Evolutionary conservation across 2,113 vertebrate genomes (phyloP), one percentile per base, ranked within the genome.

Genomic region (Meriones unguiculatus): DNA sequence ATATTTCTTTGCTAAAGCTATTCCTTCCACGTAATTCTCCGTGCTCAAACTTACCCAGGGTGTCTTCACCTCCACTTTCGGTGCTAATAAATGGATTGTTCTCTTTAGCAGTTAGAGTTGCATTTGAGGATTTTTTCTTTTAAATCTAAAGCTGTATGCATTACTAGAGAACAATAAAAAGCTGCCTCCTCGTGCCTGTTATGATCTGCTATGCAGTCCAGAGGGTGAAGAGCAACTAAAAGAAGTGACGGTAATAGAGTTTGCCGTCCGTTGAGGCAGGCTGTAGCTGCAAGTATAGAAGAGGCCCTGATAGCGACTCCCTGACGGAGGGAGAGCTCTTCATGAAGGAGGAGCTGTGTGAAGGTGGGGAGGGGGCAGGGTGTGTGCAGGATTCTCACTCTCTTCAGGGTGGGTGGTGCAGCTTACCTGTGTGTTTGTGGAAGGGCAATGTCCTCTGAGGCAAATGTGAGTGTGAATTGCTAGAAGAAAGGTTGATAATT

Each of bases 221-320:
- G 69, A 57, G 5, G 67, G 9, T 17, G 78, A 38, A 32, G 25
- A 14, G 20, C 5, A 8, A 15, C 7, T 38, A 20, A 18, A 35
- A 13, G 59, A 32, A 90, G 65, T 7, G 13, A 24, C 35, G 57
- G 5, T 6, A 41, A 62, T 32, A 30, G 50, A 50, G 6, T 35
- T 84, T 62, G 15, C 54, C 10, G 64, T 25, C 93, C n/a, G 2
- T 4, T 3, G 18, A 38, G 30, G 14, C 7, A 35, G 50, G 18
- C 0, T 20, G 52, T n/a, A 2, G 3, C 41, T 18, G 57, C 14
- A 59, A 13, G 3, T 28, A 2, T 35, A 8, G 9, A 9, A 0
- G 4, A 69, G 67, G 25, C 46, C 50, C 18, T 86, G 32, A 1
- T 35, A 8, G 62, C 0, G 5, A 72, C 38, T 15, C n/a, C 14